Evolutionary conservation across 2,888 invertebrate species (phyloP).

Genomic region (Antheraea assamensis): DNA sequence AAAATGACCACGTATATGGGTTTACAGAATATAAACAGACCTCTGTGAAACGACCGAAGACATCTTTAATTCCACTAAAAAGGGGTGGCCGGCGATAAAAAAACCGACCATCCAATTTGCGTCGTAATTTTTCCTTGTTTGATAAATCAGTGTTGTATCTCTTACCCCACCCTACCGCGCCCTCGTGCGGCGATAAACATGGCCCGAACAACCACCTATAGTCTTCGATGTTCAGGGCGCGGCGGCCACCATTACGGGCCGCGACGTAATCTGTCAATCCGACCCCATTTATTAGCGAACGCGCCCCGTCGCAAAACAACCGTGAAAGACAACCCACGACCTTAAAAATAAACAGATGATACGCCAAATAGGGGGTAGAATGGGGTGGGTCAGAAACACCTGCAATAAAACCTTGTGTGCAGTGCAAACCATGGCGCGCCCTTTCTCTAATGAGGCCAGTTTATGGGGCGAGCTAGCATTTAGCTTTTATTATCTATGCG

Average conservation of each 20-base stretch:
- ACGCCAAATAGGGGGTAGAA: slow-evolving; percentile 47
- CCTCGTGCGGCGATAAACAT: slow-evolving; percentile 57
- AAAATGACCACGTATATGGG: background rate
- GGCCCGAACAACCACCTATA: slow-evolving; percentile 50
- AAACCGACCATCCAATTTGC: slow-evolving; percentile 55
- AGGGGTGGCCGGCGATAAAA: slow-evolving; percentile 18
- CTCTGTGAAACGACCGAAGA: slow-evolving; percentile 10
- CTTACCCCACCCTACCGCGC: slow-evolving; percentile 62
- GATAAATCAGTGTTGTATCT: slow-evolving; percentile 68
- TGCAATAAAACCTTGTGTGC: slow-evolving; percentile 73
- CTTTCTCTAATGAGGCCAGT: slow-evolving; percentile 78
- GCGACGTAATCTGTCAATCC: slow-evolving; percentile 63
- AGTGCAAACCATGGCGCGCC: slow-evolving; percentile 64
- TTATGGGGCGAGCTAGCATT: slow-evolving; percentile 74
- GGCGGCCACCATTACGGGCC: slow-evolving; percentile 58
- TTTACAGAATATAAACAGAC: background rate
- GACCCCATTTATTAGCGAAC: slow-evolving; percentile 57
- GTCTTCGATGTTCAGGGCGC: slow-evolving; percentile 71
- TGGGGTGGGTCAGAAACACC: slow-evolving; percentile 40
- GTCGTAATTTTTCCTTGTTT: slow-evolving; percentile 54
- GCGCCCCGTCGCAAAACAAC: slow-evolving; percentile 61
- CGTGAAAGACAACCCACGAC: slow-evolving; percentile 66
- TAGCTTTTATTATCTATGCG: slow-evolving; percentile 74
- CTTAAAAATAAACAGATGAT: slow-evolving; percentile 80
- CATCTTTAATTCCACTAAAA: slow-evolving; percentile 20